phyloP scores from a whole-genome alignment of 2,888 invertebrate genomes.

The Eupithecia subfuscata region DNA sequence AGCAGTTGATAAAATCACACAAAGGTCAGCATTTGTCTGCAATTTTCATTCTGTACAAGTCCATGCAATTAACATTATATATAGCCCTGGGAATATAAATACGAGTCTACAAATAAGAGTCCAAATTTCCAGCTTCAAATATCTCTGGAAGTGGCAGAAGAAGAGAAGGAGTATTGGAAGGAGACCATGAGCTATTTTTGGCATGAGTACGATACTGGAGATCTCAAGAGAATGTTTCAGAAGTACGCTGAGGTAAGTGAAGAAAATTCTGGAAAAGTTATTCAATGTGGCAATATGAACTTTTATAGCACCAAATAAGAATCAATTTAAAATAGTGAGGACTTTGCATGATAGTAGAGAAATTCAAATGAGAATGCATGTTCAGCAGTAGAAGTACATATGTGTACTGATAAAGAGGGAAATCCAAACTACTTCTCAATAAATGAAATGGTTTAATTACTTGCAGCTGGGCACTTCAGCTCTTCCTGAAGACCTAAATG shows the following conservation, averaged over 20 bases:
- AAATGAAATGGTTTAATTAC: background rate
- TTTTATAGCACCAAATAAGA: no score
- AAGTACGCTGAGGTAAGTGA: slow-evolving; percentile 77
- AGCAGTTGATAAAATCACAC: background rate
- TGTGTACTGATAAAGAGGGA: background rate
- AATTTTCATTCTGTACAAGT: background rate
- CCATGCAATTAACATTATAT: background rate
- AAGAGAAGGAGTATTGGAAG: slow-evolving; percentile 86
- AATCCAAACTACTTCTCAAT: background rate
- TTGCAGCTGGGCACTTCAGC: slow-evolving; percentile 87
- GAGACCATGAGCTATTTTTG: slow-evolving; percentile 88
- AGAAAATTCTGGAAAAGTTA: background rate
- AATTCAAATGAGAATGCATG: background rate
- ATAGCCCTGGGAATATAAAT: background rate
- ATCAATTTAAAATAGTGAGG: background rate
- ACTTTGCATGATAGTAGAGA: background rate
- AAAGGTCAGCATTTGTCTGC: background rate
- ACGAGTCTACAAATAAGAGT: background rate
- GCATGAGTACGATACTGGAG: slow-evolving; percentile 87
- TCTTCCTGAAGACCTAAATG: slow-evolving; percentile 87
- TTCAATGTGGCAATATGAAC: background rate
- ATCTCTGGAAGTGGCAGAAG: slow-evolving; percentile 74
- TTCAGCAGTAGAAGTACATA: background rate
- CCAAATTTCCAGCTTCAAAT: slow-evolving; percentile 61
- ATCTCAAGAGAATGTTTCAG: slow-evolving; percentile 89